Evolutionary conservation across 2,113 vertebrate genomes (phyloP), one percentile per base, ranked within the genome.

Genomic region (Lagopus leucura): DNA sequence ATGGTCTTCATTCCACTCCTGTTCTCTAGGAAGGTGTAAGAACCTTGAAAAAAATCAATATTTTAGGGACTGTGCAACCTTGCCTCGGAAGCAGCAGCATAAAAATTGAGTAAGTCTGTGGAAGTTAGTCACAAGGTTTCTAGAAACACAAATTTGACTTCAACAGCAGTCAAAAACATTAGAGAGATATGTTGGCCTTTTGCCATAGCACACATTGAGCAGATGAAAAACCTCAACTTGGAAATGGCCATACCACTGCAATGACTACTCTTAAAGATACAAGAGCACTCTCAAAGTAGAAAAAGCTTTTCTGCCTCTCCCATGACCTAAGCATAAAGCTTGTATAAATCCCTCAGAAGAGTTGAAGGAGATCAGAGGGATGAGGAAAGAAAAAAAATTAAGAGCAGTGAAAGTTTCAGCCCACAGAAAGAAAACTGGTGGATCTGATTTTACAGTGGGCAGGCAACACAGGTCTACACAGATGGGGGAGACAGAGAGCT

Each of bases 31-130:
- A 93, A 71, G 55, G 22, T 38, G 36, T 30, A 60, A 9, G 90
- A 82, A 66, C 20, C 32, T 75, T 87, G 43, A 85, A 78, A 92
- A 87, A 52, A 54, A 66, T 77, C 72, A 61, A 13, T 90, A 54
- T 75, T 94, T 71, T 82, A 72, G 47, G 67, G 63, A 70, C 19
- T 89, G 47, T 50, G 72, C 19, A 86, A 36, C 38, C 32, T 64
- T 88, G 28, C 27, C 38, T 36, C 76, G 69, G 80, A 94, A 91
- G 64, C 17, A 86, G 27, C 55, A 82, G 55, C 50, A 85, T 30
- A 64, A 61, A 84, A 90, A 87, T 8, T 61, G 57, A 58, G 28
- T 69, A 80, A 76, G 22, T 13, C 20, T 5, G 0, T 61, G 40
- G 45, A 82, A 78, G 34, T 66, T 61, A 90, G 63, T 60, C 42